These are phyloP conservation scores for Tokudaia muenninki DNA, from an alignment of 2,797 vertebrate species.

Conservation along the genomic window DNA sequence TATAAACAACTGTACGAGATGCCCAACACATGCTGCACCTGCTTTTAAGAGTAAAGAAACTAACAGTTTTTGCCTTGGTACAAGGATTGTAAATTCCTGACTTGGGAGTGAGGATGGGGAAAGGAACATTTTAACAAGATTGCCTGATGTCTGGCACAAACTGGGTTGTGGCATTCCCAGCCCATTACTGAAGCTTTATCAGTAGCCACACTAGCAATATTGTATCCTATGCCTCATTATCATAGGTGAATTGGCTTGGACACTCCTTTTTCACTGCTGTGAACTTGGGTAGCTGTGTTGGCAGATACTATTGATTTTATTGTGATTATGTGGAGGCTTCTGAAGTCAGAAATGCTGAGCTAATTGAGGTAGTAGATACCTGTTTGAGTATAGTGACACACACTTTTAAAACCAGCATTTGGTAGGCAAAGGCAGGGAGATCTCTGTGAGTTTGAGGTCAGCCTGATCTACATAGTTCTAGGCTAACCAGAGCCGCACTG, in stretches of 20 bases:
- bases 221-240: background rate
- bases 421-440: background rate
- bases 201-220: background rate
- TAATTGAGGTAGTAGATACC: background rate
- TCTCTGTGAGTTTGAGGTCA: background rate
- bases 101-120: background rate
- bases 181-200: background rate
- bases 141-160: conserved; percentile 15
- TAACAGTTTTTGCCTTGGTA: conserved; percentile 3
- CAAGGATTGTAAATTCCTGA: background rate
- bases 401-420: background rate
- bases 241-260: background rate
- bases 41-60: conserved; percentile 25
- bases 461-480: background rate
- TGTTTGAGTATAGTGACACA: background rate
- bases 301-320: background rate
- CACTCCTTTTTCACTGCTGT: background rate
- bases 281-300: background rate
- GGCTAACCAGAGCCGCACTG: background rate
- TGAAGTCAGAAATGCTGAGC: background rate
- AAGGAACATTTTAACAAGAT: conserved; percentile 6
- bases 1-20: background rate
- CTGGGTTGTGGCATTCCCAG: background rate
- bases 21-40: background rate
- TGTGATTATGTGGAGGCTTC: background rate